Evolutionary conservation across 2,797 vertebrate species (phyloP).

Genomic region (Phrynocephalus forsythii): DNA sequence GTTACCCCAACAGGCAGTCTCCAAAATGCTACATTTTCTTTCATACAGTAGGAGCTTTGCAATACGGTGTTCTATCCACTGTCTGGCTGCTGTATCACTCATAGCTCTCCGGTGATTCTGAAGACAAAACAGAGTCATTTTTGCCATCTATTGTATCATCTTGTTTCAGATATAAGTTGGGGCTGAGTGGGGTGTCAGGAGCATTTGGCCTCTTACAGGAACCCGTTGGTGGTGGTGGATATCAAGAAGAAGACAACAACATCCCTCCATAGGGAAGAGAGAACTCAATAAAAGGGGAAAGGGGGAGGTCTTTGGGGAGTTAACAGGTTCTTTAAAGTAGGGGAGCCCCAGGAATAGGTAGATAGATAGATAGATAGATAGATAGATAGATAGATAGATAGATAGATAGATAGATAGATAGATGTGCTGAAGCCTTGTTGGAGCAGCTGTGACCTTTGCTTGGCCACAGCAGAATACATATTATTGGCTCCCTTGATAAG

Average conservation of each 20-base stretch:
- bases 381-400: not conserved
- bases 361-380: not conserved
- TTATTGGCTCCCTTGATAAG: conserved; percentile 46
- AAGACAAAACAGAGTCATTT: not conserved
- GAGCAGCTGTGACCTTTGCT: conserved; percentile 70
- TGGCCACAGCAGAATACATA: conserved; percentile 51
- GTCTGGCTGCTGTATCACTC: not conserved
- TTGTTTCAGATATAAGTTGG: not conserved
- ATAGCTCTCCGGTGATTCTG: not conserved
- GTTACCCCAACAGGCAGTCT: not conserved
- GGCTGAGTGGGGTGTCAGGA: not conserved
- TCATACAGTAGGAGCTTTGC: not conserved
- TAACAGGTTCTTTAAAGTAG: not conserved
- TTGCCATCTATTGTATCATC: not conserved
- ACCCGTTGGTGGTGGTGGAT: no score
- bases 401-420: not conserved
- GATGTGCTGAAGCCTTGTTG: conserved; percentile 38
- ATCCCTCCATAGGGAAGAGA: not conserved
- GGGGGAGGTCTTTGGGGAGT: not conserved
- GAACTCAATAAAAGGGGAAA: not conserved
- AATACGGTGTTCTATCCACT: not conserved
- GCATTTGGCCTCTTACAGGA: not conserved
- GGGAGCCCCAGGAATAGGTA: not conserved
- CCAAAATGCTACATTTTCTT: not conserved
- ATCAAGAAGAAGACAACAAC: no score